Percentiles rank a stretch among this genome's conserved stretches.
phyloP scores from a whole-genome alignment of 1,140 invertebrate species.

The Drosophila ficusphila region DNA sequence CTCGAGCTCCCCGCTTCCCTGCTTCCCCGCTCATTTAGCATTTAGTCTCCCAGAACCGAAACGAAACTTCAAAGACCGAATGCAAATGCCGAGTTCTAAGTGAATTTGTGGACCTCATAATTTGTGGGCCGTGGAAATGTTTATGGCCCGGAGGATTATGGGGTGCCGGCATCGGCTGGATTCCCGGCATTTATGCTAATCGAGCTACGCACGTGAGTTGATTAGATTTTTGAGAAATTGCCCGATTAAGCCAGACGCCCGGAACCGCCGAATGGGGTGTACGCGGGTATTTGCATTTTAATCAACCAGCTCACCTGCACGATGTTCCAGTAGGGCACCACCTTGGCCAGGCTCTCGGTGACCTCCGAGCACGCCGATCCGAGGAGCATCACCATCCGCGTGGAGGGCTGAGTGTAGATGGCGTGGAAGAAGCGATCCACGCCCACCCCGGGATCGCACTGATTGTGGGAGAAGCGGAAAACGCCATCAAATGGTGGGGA shows the following conservation, averaged over 20 bases:
- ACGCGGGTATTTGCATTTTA: constrained; percentile 54
- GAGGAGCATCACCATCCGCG: constrained; percentile 90
- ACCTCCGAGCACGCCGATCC: constrained; percentile 95
- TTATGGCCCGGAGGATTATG: constrained; percentile 66
- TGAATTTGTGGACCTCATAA: constrained; percentile 67
- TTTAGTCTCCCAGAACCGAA: constrained; percentile 23
- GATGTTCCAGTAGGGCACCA: constrained; percentile 96
- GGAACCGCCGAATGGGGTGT: not conserved
- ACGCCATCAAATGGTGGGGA: too few relatives aligned
- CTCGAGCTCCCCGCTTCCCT: too few relatives aligned
- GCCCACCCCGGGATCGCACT: constrained; percentile 96
- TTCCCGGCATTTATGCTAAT: constrained; percentile 66
- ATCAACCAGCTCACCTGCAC: constrained; percentile 88
- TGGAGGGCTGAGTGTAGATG: constrained; percentile 90
- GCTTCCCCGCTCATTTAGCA: constrained; percentile 54
- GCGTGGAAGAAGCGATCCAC: constrained; percentile 96
- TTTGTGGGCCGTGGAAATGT: constrained; percentile 74
- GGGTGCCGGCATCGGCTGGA: constrained; percentile 32
- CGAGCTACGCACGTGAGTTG: constrained; percentile 74
- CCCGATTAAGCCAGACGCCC: constrained; percentile 9
- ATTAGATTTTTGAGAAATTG: constrained; percentile 81
- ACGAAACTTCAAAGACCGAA: constrained; percentile 74
- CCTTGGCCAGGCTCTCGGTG: constrained; percentile 94
- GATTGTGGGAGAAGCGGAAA: not conserved
- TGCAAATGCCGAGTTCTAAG: constrained; percentile 52